Percentiles rank a stretch among this genome's conserved stretches.
phyloP scores from a whole-genome alignment of 2,888 invertebrate species.

The Drosophila pseudotalamancana region DNA sequence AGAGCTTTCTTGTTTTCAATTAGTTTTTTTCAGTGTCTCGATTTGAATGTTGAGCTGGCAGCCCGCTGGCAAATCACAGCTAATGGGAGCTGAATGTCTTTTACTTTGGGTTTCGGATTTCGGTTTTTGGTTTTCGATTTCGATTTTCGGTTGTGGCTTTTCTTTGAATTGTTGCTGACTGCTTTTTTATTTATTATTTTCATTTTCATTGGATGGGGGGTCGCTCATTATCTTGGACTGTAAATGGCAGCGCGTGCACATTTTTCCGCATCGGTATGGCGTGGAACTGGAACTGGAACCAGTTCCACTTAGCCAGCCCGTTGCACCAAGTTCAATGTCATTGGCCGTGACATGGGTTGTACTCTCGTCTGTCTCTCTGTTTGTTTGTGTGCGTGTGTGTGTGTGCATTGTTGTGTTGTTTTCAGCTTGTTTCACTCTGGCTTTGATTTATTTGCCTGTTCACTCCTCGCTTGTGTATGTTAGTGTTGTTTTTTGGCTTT shows the following conservation, averaged over 20 bases:
- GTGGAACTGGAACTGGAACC: slow-evolving; percentile 22
- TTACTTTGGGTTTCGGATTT: not conserved
- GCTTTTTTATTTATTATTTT: not conserved
- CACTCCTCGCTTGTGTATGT: slow-evolving; percentile 15
- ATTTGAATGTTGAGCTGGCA: slow-evolving; percentile 11
- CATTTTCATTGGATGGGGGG: too few species aligned
- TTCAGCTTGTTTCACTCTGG: slow-evolving; percentile 15
- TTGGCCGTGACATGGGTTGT: slow-evolving; percentile 55
- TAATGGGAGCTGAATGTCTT: slow-evolving; percentile 10
- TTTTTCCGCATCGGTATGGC: slow-evolving; percentile 29
- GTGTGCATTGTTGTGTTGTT: slow-evolving; percentile 1
- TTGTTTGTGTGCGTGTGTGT: slow-evolving; percentile 10
- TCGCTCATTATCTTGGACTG: slow-evolving; percentile 33
- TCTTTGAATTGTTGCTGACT: slow-evolving; percentile 1
- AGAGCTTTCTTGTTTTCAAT: too few species aligned
- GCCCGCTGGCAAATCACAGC: not conserved
- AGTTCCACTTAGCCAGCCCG: slow-evolving; percentile 8
- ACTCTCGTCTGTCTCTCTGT: too few species aligned
- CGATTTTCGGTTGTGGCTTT: not conserved
- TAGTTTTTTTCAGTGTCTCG: slow-evolving; percentile 1
- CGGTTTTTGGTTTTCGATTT: not conserved
- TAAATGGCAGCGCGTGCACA: slow-evolving; percentile 35
- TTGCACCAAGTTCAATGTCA: slow-evolving; percentile 69
- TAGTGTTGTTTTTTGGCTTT: slow-evolving; percentile 35
- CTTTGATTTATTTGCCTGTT: slow-evolving; percentile 39